Base-by-base conservation (phyloP, 1,140 invertebrate species). In the Paramacrobiotus metropolitanus region DNA sequence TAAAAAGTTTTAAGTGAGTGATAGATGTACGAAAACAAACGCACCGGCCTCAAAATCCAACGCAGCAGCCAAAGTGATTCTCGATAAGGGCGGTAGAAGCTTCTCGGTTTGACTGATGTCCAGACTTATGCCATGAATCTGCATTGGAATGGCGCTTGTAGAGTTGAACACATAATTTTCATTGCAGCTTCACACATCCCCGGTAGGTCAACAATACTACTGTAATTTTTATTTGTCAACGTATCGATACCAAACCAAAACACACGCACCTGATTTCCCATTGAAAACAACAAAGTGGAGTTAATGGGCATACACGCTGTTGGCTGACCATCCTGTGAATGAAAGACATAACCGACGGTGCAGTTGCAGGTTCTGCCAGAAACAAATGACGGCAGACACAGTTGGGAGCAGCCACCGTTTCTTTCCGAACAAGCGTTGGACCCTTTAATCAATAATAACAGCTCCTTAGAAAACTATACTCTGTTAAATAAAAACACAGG, bases 21-120 rank as follows among this genome's bases (percentile, higher is more conserved):
- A n/a, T n/a, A n/a, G n/a, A n/a, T n/a, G n/a, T n/a, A n/a, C n/a
- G n/a, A n/a, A n/a, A n/a, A n/a, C n/a, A n/a, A n/a, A n/a, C n/a
- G n/a, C 71, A 82, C 80, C 74, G 2, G 83, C 82, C 68, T 83
- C 72, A 65, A 83, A 87, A 68, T 86, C 86, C 21, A 89, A 80
- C 48, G 80, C 78, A 29, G 79, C 79, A 1, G 85, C 85, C 69
- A 82, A 78, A 1, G 80, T 79, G 30, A 87, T 80, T 45, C 80
- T 78, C 2, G 86, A 84, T 44, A 89, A 81, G 9, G 85, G 83
- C 48, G 83, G 82, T 31, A 90, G 72, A 1, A 83, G 80, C 65
- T 77, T 68, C 9, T 55, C 61, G 0, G 65, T 68, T 29, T 73
- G 70, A 29, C 69, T 70, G 2, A 70, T 69, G 29, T 77, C 70